Percentiles rank a stretch among this genome's conserved stretches.
phyloP scores from a whole-genome alignment of 1,140 invertebrate genomes.

The Cyrtorhinus lividipennis region DNA sequence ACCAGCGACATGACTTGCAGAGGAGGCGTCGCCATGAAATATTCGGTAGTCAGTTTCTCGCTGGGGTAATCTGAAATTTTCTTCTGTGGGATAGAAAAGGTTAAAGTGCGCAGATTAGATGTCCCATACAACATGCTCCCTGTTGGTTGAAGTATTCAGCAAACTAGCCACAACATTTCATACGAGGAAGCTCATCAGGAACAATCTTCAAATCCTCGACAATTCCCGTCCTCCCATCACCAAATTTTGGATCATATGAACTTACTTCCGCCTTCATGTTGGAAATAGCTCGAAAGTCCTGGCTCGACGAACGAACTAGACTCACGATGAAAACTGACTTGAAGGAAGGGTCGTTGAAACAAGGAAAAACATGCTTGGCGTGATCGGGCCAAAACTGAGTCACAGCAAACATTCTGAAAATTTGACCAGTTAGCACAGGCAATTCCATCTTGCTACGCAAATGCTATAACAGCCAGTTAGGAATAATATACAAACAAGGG shows the following conservation, averaged over 20 bases:
- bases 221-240: no score
- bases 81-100: not conserved
- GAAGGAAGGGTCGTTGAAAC: conserved; percentile 58
- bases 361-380: conserved; percentile 55
- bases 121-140: no score
- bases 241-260: no score
- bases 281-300: not conserved
- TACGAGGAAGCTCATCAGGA: no score
- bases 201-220: no score
- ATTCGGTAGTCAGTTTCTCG: not conserved
- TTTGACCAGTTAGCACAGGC: no score
- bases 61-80: not conserved
- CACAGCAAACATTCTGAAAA: conserved; percentile 35
- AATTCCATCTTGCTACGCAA: no score
- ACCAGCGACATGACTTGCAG: not conserved
- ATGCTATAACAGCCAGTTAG: no score
- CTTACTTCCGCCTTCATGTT: not conserved
- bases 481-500: no score
- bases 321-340: conserved; percentile 43
- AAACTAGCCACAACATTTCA: no score
- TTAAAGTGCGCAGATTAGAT: no score
- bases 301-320: not conserved
- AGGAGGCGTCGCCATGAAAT: not conserved
- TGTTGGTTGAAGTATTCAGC: no score
- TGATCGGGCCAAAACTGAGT: conserved; percentile 55